Evolutionary conservation across 2,797 vertebrate genomes (phyloP).

Genomic region (Threskiornis aethiopicus): DNA sequence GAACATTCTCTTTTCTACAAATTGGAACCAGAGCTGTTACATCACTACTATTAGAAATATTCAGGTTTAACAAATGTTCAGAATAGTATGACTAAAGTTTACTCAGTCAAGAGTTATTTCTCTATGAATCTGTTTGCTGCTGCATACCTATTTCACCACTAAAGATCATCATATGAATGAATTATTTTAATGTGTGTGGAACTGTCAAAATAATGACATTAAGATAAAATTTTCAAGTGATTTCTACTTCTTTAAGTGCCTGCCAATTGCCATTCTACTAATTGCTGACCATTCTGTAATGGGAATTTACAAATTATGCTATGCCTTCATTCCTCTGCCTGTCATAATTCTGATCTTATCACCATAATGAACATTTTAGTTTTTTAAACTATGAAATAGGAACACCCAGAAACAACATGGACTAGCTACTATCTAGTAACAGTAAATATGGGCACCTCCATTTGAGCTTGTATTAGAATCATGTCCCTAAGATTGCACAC

Average conservation of each 20-base stretch:
- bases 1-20: background rate
- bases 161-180: background rate
- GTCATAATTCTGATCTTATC: background rate
- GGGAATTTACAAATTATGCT: background rate
- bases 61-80: background rate
- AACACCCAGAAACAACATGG: background rate
- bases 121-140: background rate
- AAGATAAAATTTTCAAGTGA: background rate
- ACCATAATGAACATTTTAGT: background rate
- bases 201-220: background rate
- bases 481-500: fast-evolving
- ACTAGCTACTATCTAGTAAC: background rate
- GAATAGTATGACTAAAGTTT: background rate
- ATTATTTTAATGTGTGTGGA: background rate
- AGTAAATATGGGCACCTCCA: background rate
- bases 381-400: background rate
- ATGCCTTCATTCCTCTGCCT: background rate
- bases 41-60: background rate
- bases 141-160: background rate
- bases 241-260: background rate
- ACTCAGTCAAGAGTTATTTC: background rate
- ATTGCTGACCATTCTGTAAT: background rate
- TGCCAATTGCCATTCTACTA: background rate
- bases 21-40: background rate
- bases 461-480: background rate